Percentiles rank a stretch among this genome's conserved stretches.
Conservation (phyloP, 2,797 vertebrate species). For the Scolopax rusticola region DNA sequence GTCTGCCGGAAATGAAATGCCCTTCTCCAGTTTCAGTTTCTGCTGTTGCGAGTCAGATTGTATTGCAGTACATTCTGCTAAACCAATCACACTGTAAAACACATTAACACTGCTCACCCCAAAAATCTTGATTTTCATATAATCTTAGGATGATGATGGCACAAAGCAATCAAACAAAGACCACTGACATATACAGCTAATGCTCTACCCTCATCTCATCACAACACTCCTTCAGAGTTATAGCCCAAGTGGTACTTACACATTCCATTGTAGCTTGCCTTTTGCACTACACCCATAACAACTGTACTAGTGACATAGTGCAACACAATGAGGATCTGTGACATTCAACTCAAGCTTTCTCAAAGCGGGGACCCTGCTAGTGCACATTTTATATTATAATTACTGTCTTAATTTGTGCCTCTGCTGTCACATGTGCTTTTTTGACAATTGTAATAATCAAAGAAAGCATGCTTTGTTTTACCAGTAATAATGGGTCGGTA, state of each 20-base stretch:
- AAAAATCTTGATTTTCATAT: not conserved
- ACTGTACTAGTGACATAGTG: accelerated
- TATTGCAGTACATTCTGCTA: conserved; percentile 52
- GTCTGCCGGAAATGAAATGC: conserved; percentile 49
- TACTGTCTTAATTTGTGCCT: not conserved
- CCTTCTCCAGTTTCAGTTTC: conserved; percentile 32
- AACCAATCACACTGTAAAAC: conserved; percentile 77
- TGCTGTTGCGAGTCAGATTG: not conserved
- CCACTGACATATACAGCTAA: not conserved
- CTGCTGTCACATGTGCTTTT: not conserved
- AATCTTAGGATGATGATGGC: conserved; percentile 28
- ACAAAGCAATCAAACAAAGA: conserved; percentile 53
- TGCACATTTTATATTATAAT: not conserved
- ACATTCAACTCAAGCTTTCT: not conserved
- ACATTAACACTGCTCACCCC: conserved; percentile 61
- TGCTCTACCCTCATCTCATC: not conserved
- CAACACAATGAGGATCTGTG: not conserved
- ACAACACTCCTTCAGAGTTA: not conserved
- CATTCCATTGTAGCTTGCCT: not conserved
- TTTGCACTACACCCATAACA: not conserved
- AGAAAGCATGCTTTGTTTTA: not conserved
- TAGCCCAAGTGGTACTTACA: not conserved
- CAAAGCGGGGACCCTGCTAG: not conserved
- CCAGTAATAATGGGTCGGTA: not conserved
- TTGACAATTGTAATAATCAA: not conserved